phyloP scores from a whole-genome alignment of 2,797 vertebrate species.

The Crocidura indochinensis region DNA sequence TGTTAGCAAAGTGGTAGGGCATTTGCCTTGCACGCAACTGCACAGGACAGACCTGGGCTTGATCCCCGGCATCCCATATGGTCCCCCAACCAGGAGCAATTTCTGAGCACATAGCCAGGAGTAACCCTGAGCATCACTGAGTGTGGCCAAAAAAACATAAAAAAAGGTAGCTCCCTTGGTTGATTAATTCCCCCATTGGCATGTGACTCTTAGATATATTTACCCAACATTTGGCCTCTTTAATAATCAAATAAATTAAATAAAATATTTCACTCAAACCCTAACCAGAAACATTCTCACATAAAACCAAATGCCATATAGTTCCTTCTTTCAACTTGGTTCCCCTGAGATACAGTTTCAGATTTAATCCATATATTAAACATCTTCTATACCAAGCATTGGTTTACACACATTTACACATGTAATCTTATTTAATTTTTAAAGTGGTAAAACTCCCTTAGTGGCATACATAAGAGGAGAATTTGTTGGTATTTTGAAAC shows the following conservation, averaged over 20 bases:
- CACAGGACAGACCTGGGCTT: no score
- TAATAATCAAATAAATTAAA: conserved; percentile 50
- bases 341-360: conserved; percentile 40
- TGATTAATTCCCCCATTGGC: background rate
- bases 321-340: conserved; percentile 17
- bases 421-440: conserved; percentile 56
- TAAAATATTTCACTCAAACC: conserved; percentile 8
- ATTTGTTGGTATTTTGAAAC: conserved; percentile 42
- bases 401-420: conserved; percentile 25
- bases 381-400: background rate
- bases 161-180: background rate
- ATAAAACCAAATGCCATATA: conserved; percentile 7
- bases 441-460: conserved; percentile 4
- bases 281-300: background rate
- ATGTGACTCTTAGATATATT: conserved; percentile 1
- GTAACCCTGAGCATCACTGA: no score
- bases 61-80: no score
- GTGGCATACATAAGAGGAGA: background rate
- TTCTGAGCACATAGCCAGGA: no score
- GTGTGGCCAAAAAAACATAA: no score
- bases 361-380: conserved; percentile 51
- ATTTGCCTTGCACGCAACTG: no score
- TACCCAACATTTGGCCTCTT: conserved; percentile 20
- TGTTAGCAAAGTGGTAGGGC: no score
- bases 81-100: no score